phyloP scores from a whole-genome alignment of 2,113 vertebrate genomes.

The Myodes glareolus region DNA sequence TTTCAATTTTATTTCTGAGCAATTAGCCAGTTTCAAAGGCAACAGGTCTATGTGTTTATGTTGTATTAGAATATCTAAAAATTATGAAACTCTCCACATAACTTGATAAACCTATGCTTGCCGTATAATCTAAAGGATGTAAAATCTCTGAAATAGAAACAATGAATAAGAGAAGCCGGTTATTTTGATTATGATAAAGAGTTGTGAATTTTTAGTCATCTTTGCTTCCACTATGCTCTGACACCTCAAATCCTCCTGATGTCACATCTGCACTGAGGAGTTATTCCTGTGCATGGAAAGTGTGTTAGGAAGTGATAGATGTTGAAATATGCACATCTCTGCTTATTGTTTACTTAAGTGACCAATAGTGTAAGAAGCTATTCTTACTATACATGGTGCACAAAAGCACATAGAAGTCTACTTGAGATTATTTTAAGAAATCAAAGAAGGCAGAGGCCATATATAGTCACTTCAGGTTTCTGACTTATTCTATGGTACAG shows the following conservation, averaged over 20 bases:
- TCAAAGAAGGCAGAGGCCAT: neutral
- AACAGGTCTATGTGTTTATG: neutral
- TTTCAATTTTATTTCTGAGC: constrained; percentile 26
- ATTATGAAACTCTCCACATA: neutral
- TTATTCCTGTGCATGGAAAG: neutral
- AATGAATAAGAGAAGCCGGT: neutral
- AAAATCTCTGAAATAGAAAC: neutral
- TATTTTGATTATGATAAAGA: neutral
- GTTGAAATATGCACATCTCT: neutral
- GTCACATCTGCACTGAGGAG: neutral
- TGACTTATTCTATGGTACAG: neutral
- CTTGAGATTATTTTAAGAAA: neutral
- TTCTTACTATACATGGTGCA: neutral
- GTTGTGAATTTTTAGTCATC: neutral
- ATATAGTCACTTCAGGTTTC: neutral
- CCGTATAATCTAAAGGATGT: neutral
- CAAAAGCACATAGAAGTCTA: neutral
- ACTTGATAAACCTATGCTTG: neutral
- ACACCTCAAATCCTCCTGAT: neutral
- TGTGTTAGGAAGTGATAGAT: neutral
- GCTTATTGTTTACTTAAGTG: neutral
- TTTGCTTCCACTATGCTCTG: neutral
- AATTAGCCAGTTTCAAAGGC: neutral
- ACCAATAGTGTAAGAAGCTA: neutral
- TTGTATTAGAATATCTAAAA: neutral